A percentile compares a stretch with the other conserved stretches of the same genome.
Evolutionary conservation across 2,797 vertebrate species (phyloP).

Genomic region (Thripadectes ignobilis): DNA sequence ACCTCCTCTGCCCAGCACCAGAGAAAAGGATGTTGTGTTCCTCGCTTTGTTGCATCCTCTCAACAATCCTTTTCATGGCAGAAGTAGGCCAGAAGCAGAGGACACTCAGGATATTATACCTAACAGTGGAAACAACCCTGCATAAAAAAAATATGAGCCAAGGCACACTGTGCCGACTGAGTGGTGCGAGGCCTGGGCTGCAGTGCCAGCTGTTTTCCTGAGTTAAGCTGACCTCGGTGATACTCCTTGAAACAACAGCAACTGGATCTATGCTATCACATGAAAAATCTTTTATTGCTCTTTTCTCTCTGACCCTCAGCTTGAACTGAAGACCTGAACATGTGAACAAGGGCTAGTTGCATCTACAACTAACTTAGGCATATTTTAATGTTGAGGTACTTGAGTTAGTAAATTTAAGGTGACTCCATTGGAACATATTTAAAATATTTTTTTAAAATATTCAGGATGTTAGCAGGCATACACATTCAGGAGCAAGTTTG

Average conservation of each 20-base stretch:
- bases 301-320: background rate
- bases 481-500: background rate
- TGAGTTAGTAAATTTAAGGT: background rate
- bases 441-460: too few relatives aligned
- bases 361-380: background rate
- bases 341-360: background rate
- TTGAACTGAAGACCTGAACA: background rate
- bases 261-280: background rate
- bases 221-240: background rate
- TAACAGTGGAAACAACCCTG: background rate
- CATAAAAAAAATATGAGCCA: background rate
- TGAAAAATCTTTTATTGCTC: background rate
- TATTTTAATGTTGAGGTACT: accelerated
- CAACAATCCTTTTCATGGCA: background rate
- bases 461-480: background rate
- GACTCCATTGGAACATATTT: background rate
- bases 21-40: background rate
- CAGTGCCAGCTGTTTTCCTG: background rate
- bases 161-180: accelerated
- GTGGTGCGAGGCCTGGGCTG: background rate
- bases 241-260: background rate
- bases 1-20: accelerated
- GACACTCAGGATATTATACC: background rate
- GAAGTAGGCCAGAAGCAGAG: background rate
- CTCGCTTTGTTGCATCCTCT: accelerated